Evolutionary conservation across 2,113 vertebrate species (phyloP).

Genomic region (Ctenodactylus gundi): DNA sequence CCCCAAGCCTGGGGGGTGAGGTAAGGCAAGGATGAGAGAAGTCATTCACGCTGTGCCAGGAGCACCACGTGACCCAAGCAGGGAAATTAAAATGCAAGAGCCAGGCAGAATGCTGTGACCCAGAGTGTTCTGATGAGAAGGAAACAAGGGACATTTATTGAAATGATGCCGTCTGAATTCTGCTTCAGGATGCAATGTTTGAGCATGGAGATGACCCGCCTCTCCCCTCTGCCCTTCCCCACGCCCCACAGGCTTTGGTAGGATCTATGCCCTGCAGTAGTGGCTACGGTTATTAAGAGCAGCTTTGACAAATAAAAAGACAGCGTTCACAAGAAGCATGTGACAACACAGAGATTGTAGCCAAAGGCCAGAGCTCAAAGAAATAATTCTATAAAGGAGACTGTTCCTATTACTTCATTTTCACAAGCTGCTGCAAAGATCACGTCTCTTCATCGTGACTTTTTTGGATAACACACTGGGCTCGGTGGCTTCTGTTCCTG

Average conservation of each 20-base stretch:
- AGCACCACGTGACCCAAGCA: constrained; percentile 50
- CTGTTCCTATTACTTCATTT: not conserved
- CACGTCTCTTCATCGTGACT: not conserved
- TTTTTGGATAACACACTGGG: not conserved
- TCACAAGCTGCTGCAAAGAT: not conserved
- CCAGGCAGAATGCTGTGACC: constrained; percentile 66
- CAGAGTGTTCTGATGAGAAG: constrained; percentile 51
- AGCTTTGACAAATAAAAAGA: constrained; percentile 15
- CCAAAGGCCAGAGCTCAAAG: not conserved
- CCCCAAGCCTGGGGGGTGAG: constrained; percentile 42
- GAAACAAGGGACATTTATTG: constrained; percentile 34
- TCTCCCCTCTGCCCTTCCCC: not conserved
- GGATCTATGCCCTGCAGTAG: not conserved
- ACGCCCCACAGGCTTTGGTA: not conserved
- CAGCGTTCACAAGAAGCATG: not conserved
- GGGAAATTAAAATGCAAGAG: constrained; percentile 70
- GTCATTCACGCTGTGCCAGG: constrained; percentile 78
- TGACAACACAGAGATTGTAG: not conserved
- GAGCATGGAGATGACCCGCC: not conserved
- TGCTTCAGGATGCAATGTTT: constrained; percentile 19
- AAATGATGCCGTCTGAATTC: constrained; percentile 29
- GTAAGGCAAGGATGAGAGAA: constrained; percentile 66
- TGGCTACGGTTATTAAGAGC: not conserved
- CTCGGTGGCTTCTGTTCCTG: not conserved
- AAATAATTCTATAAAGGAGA: not conserved